Conservation (phyloP, 1,140 invertebrate species). For the Heterodera schachtii region DNA sequence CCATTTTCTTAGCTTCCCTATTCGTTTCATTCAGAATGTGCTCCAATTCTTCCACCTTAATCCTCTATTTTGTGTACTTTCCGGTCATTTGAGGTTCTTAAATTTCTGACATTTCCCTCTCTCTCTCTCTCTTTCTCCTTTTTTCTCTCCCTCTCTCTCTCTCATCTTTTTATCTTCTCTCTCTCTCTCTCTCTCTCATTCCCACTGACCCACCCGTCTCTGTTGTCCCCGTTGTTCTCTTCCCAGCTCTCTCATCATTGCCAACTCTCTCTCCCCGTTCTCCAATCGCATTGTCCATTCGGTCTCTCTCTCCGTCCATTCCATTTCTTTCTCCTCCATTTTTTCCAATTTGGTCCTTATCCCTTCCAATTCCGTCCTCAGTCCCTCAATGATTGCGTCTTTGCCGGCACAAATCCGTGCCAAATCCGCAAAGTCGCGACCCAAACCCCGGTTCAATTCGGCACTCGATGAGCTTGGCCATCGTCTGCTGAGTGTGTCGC, state of each 20-base stretch:
- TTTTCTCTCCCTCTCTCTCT: neutral
- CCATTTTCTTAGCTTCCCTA: neutral
- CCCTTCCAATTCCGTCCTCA: slow-evolving; percentile 8
- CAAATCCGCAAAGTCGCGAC: slow-evolving; percentile 27
- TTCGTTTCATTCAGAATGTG: neutral
- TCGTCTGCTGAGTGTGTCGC: neutral
- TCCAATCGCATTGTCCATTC: slow-evolving; percentile 12
- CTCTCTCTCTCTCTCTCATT: neutral
- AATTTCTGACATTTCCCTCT: neutral
- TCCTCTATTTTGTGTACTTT: too few relatives aligned
- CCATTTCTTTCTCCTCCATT: neutral
- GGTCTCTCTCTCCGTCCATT: neutral
- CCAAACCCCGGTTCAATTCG: slow-evolving; percentile 19
- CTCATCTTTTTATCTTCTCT: too few relatives aligned
- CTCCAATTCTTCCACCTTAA: neutral
- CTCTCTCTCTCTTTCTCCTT: neutral
- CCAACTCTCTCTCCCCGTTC: slow-evolving; percentile 8
- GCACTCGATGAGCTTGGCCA: neutral
- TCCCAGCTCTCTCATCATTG: slow-evolving; percentile 21
- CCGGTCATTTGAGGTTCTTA: neutral
- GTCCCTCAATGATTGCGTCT: slow-evolving; percentile 21
- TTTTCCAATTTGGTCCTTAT: neutral
- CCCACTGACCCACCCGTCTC: neutral
- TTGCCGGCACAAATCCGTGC: slow-evolving; percentile 23
- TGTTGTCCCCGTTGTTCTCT: slow-evolving; percentile 16